Evolutionary conservation across 2,797 vertebrate species (phyloP), one percentile per base, ranked within the genome.

Genomic region (Todus mexicanus): DNA sequence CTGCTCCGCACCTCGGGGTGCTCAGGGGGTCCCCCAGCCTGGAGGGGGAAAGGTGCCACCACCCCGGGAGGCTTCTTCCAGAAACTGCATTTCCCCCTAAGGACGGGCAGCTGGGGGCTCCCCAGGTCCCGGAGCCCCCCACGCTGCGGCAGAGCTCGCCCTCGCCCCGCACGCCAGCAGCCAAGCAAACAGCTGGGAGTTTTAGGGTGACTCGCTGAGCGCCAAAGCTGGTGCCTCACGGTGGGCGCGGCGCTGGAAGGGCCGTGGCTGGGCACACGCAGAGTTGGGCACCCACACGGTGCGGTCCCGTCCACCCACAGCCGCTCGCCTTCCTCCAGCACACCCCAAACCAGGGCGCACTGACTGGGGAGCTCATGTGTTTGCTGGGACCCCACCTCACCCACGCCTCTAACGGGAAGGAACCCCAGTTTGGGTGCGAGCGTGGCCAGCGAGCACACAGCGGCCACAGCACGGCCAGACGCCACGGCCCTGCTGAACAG

Each of bases 331-430:
- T 60, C 33, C 33, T 33, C 50, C 40, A n/a, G 10, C 26, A 64
- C 27, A 31, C 12, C 54, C 18, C 20, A n/a, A 22, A 31, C 8
- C 15, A 38, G 40, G 19, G 54, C 1, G 1, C 1, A 1, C 7
- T 29, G 6, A 2, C n/a, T n/a, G 27, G 20, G 27, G 10, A 71
- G 22, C 1, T 1, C 29, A 40, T 27, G 31, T 1, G 0, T 45
- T 40, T 31, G 47, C 59, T 17, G 70, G 42, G 54, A 51, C 11
- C 7, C 16, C 3, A 1, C 25, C 51, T 66, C 56, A 17, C 15
- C 76, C 37, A 4, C 7, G 22, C 12, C 31, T 21, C 60, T 54
- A 10, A 4, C 22, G 38, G 40, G 12, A 47, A n/a, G 48, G 19
- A 47, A 33, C 38, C 75, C 9, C 17, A 15, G 15, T 38, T 11